A percentile compares a stretch with the other conserved stretches of the same genome.
Conservation (phyloP, 2,888 invertebrate genomes). For the Julus scandinavius region DNA sequence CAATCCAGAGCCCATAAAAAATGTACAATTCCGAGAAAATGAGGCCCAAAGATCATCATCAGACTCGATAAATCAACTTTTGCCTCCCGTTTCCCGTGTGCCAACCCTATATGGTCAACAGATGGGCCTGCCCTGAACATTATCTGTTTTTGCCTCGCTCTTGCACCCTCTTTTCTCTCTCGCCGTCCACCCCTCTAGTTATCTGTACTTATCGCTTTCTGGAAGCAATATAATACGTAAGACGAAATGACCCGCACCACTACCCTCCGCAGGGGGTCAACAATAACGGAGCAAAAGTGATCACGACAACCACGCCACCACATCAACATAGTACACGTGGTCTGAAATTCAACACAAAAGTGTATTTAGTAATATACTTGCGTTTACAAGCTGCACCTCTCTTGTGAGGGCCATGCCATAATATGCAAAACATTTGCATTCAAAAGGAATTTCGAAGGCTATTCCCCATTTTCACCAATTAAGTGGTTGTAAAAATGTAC, state of each 20-base stretch:
- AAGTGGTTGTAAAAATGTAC: too few relatives aligned
- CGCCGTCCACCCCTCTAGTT: neutral
- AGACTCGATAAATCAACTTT: conserved; percentile 12
- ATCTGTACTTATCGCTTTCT: conserved; percentile 7
- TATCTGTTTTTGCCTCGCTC: conserved; percentile 1
- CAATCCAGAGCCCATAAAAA: neutral
- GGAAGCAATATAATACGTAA: conserved; percentile 39
- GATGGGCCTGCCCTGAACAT: neutral
- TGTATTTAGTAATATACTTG: neutral
- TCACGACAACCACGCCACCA: neutral
- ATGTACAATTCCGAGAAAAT: neutral
- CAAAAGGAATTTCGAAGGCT: too few relatives aligned
- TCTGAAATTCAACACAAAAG: neutral
- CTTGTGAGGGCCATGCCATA: too few relatives aligned
- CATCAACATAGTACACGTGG: neutral
- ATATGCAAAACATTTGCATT: too few relatives aligned
- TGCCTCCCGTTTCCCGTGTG: neutral
- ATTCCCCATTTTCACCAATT: too few relatives aligned
- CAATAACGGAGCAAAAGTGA: conserved; percentile 1
- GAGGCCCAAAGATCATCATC: neutral
- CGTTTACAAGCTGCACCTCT: too few relatives aligned
- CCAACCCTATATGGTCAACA: neutral
- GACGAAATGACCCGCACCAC: conserved; percentile 2
- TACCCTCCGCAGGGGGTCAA: conserved; percentile 4
- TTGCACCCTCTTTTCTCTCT: conserved; percentile 8